Percentiles rank a stretch among this genome's conserved stretches.
Conservation (phyloP, 2,888 invertebrate genomes). For the Copidosoma aretas region DNA sequence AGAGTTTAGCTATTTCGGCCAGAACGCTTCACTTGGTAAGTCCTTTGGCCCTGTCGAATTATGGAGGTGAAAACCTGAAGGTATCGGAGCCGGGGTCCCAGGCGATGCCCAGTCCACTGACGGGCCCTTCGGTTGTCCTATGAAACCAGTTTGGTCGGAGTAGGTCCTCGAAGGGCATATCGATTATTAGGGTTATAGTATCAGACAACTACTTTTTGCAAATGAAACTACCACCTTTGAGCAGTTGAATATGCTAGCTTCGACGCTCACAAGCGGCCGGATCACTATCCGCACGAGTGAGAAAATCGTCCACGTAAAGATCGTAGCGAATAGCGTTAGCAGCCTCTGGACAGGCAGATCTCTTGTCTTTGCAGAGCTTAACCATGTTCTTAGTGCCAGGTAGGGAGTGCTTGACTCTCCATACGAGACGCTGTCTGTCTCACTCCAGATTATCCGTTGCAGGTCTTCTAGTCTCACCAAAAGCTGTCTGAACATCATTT, state of each 20-base stretch:
- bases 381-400: too few species aligned
- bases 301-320: too few species aligned
- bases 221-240: conserved; percentile 3
- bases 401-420: too few species aligned
- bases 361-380: too few species aligned
- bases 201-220: conserved; percentile 19
- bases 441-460: too few species aligned
- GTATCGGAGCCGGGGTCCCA: conserved; percentile 7
- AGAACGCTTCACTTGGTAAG: neutral
- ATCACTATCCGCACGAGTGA: too few species aligned
- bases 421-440: too few species aligned
- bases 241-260: neutral
- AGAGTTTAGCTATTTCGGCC: conserved; percentile 1
- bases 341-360: too few species aligned
- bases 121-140: neutral
- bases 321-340: too few species aligned
- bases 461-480: too few species aligned
- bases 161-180: neutral
- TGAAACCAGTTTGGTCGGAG: conserved; percentile 13
- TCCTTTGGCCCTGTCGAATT: neutral
- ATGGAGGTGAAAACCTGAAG: neutral
- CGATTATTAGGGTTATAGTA: neutral
- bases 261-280: too few species aligned
- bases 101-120: conserved; percentile 11
- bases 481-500: too few species aligned